These are phyloP conservation scores for Lithophane ornitopus DNA, from an alignment of 2,888 invertebrate genomes.

Conservation along the genomic window DNA sequence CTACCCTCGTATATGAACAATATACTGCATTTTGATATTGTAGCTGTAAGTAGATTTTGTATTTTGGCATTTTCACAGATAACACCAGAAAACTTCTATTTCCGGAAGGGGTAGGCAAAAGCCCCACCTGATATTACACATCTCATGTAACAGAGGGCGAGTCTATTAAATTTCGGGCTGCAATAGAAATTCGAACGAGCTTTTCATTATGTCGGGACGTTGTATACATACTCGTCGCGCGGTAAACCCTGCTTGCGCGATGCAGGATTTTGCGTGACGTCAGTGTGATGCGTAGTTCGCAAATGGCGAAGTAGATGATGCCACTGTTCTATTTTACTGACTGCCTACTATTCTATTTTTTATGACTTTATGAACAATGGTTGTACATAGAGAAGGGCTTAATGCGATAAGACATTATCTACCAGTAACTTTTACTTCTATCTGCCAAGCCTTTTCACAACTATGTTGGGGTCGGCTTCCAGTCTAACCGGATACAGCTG, in stretches of 20 bases:
- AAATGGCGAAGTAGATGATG: too few species aligned
- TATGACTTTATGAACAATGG: background rate
- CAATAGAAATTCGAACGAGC: background rate
- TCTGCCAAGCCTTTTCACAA: too few species aligned
- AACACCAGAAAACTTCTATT: background rate
- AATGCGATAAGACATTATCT: background rate
- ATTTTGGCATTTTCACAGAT: background rate
- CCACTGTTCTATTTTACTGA: too few species aligned
- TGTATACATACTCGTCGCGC: too few species aligned
- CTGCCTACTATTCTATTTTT: too few species aligned
- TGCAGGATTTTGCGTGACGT: too few species aligned
- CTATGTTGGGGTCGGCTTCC: too few species aligned
- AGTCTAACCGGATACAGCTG: too few species aligned
- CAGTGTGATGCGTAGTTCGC: too few species aligned
- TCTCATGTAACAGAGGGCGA: background rate
- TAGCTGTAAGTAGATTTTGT: conserved; percentile 88
- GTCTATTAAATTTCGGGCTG: background rate
- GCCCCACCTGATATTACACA: background rate
- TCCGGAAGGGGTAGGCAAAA: background rate
- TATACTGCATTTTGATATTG: conserved; percentile 95
- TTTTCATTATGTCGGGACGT: background rate
- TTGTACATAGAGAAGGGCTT: background rate
- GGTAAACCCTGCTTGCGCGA: too few species aligned
- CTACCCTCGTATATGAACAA: conserved; percentile 96
- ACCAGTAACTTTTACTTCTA: background rate